phyloP scores from a whole-genome alignment of 2,113 vertebrate species.

The Willisornis vidua region DNA sequence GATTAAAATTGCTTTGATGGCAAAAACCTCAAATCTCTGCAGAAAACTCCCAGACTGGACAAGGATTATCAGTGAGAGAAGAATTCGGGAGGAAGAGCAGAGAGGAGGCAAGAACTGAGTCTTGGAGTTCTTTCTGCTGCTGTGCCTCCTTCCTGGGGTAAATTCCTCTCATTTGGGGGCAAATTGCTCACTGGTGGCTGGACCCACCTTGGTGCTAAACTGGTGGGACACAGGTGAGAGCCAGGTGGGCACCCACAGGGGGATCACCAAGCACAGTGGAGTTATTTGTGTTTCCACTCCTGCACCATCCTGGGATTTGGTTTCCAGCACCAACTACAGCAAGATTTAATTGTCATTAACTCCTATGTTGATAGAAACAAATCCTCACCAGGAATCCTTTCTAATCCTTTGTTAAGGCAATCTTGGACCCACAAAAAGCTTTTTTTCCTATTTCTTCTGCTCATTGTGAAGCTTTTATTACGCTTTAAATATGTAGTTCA shows the following conservation, averaged over 20 bases:
- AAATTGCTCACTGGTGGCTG: background rate
- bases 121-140: background rate
- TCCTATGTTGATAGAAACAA: background rate
- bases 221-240: background rate
- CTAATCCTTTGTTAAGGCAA: background rate
- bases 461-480: background rate
- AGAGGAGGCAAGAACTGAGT: background rate
- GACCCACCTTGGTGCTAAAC: background rate
- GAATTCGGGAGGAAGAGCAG: background rate
- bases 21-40: background rate
- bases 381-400: background rate
- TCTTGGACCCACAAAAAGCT: background rate
- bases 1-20: background rate
- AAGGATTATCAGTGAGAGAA: background rate
- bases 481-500: fast-evolving
- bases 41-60: background rate
- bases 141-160: background rate
- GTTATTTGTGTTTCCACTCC: background rate
- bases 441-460: background rate
- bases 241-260: background rate
- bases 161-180: background rate
- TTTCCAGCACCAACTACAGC: background rate
- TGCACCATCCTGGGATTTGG: background rate
- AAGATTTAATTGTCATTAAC: background rate
- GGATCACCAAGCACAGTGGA: background rate